Percentiles rank a stretch among this genome's conserved stretches.
These are phyloP conservation scores for Pardosa pseudoannulata DNA, from an alignment of 2,888 invertebrate genomes.

Conservation along the genomic window DNA sequence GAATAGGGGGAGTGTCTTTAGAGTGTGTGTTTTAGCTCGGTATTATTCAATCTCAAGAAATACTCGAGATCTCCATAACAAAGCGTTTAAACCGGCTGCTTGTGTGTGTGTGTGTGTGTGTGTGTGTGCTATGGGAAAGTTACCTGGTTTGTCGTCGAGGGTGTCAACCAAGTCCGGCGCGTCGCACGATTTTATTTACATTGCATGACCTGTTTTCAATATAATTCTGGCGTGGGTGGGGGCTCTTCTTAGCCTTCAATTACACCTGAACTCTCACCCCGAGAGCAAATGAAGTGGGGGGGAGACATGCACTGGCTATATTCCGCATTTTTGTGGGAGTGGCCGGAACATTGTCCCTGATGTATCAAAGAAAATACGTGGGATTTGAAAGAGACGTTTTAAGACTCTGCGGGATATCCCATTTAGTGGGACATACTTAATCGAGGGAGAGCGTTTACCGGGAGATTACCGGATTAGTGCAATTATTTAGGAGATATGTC, in stretches of 20 bases:
- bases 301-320: background rate
- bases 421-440: background rate
- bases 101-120: too few relatives aligned
- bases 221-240: conserved; percentile 30
- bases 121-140: conserved; percentile 66
- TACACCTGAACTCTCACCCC: conserved; percentile 51
- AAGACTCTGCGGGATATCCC: background rate
- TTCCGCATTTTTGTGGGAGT: conserved; percentile 15
- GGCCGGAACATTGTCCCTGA: background rate
- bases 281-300: background rate
- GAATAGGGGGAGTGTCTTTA: conserved; percentile 27
- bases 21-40: conserved; percentile 49
- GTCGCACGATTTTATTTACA: conserved; percentile 69
- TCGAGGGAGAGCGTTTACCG: background rate
- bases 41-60: conserved; percentile 22
- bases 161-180: conserved; percentile 62
- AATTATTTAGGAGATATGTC: background rate
- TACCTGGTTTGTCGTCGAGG: conserved; percentile 48
- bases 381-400: background rate
- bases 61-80: conserved; percentile 51
- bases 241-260: conserved; percentile 41
- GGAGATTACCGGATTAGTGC: background rate
- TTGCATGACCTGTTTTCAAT: conserved; percentile 51
- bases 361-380: background rate
- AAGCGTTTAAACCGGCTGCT: too few relatives aligned